Percentiles rank a stretch among this genome's conserved stretches.
Conservation (phyloP, 2,113 vertebrate species). For the Peucedramus taeniatus region DNA sequence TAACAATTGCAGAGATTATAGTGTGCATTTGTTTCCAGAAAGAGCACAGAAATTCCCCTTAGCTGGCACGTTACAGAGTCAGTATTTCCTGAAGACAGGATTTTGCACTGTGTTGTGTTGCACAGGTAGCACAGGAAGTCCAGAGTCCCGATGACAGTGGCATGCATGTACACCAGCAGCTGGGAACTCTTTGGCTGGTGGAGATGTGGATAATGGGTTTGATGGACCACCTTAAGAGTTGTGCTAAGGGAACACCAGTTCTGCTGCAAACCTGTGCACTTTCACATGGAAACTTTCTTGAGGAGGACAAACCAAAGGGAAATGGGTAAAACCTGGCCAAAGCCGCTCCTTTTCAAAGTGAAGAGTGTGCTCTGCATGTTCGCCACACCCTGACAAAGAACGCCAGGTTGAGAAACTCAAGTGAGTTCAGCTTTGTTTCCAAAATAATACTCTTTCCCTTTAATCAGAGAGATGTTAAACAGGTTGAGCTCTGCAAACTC, state of each 20-base stretch:
- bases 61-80: neutral
- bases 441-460: slow-evolving; percentile 44
- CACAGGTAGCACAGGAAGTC: neutral
- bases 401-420: slow-evolving; percentile 18
- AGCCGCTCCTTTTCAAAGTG: neutral
- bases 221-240: neutral
- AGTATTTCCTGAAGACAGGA: neutral
- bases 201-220: neutral
- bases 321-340: neutral
- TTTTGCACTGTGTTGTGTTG: neutral
- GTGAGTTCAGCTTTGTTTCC: slow-evolving; percentile 28
- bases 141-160: neutral
- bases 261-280: neutral
- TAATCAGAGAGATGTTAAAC: slow-evolving; percentile 35
- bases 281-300: neutral
- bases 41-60: rapidly evolving
- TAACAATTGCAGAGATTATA: neutral
- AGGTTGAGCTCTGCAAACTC: slow-evolving; percentile 35
- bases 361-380: neutral
- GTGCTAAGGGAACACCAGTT: neutral
- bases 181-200: neutral
- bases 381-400: neutral
- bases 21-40: neutral
- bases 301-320: neutral
- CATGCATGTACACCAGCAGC: neutral